A percentile compares a stretch with the other conserved stretches of the same genome.
These are phyloP conservation scores for Pentalonia nigronervosa DNA, from an alignment of 1,140 invertebrate genomes.

Conservation along the genomic window DNA sequence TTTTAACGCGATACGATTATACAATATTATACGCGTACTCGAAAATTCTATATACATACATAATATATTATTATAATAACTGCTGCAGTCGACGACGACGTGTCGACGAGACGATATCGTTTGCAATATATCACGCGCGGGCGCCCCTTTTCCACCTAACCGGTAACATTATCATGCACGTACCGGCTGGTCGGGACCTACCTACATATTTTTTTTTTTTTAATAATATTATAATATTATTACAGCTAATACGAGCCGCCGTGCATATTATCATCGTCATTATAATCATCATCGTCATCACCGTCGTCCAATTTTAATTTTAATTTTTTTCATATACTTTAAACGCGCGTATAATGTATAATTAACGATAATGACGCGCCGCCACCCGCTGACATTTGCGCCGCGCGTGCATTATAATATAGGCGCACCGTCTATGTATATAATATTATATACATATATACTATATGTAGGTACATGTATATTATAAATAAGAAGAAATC, in stretches of 20 bases:
- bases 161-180: not conserved
- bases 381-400: not conserved
- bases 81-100: too few relatives aligned
- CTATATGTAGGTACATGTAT: too few relatives aligned
- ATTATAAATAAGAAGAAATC: too few relatives aligned
- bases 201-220: not conserved
- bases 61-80: too few relatives aligned
- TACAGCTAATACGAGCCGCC: not conserved
- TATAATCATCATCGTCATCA: not conserved
- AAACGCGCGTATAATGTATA: not conserved
- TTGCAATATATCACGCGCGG: slow-evolving; percentile 34
- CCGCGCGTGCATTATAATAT: not conserved
- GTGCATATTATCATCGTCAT: not conserved
- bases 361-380: not conserved
- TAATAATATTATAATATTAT: not conserved
- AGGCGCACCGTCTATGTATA: not conserved
- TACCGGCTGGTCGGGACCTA: not conserved
- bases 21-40: too few relatives aligned
- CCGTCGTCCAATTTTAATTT: not conserved
- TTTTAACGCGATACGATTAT: too few relatives aligned
- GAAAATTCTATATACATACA: too few relatives aligned
- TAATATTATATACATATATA: not conserved
- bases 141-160: not conserved
- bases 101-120: not conserved
- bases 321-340: not conserved